phyloP scores from a whole-genome alignment of 2,113 vertebrate species.

The Amazona vittata region DNA sequence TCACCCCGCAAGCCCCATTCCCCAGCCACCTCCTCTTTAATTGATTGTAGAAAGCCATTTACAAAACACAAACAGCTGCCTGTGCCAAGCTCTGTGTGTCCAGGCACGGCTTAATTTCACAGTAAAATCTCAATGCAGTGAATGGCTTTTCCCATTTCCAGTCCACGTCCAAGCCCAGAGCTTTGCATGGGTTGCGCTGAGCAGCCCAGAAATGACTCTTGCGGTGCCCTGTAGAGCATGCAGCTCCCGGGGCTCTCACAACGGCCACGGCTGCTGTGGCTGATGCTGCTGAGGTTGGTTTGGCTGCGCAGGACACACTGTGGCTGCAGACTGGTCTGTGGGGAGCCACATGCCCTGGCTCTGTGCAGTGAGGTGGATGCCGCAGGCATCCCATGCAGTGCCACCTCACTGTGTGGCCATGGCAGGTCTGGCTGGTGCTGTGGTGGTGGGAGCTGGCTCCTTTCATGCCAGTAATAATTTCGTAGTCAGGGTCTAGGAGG shows the following conservation, averaged over 20 bases:
- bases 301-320: accelerated
- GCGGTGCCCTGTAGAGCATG: neutral
- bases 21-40: neutral
- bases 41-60: constrained; percentile 45
- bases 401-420: accelerated
- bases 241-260: neutral
- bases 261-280: neutral
- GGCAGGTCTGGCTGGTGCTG: neutral
- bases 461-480: neutral
- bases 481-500: neutral
- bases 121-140: neutral
- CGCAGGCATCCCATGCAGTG: accelerated
- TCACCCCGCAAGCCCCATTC: neutral
- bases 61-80: neutral
- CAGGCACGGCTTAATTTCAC: constrained; percentile 21
- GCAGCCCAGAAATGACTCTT: neutral
- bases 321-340: neutral
- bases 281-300: neutral
- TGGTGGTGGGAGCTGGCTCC: neutral
- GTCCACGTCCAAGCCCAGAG: neutral
- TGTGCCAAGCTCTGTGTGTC: constrained; percentile 9
- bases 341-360: neutral
- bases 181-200: neutral
- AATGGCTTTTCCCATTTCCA: constrained; percentile 20
- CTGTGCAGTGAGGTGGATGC: neutral